Evolutionary conservation across 2,888 invertebrate genomes (phyloP).

Genomic region (Melipona beecheii): DNA sequence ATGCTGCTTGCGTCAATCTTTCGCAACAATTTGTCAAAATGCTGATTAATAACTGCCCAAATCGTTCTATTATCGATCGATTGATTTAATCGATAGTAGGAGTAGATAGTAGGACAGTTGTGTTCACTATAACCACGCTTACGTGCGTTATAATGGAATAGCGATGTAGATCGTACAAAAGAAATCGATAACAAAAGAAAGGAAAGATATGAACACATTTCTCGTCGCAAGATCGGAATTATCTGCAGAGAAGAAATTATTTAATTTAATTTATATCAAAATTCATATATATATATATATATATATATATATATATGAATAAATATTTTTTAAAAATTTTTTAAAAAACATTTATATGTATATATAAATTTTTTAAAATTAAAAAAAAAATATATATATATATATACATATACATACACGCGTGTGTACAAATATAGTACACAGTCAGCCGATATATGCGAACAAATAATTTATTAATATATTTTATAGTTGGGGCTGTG

Average conservation of each 20-base stretch:
- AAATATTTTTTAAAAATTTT: neutral
- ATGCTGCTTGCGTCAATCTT: neutral
- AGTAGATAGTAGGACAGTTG: neutral
- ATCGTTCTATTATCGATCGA: neutral
- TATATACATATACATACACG: slow-evolving; percentile 16
- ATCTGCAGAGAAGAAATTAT: slow-evolving; percentile 33
- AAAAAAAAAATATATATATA: neutral
- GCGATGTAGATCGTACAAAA: neutral
- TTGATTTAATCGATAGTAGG: slow-evolving; percentile 8
- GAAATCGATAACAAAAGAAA: neutral
- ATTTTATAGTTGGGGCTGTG: slow-evolving; percentile 38
- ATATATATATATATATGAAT: slow-evolving; percentile 40
- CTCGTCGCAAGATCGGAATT: slow-evolving; percentile 16
- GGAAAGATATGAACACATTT: neutral
- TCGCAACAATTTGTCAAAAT: neutral
- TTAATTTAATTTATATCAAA: slow-evolving; percentile 66
- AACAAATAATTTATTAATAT: slow-evolving; percentile 64
- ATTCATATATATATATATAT: slow-evolving; percentile 42
- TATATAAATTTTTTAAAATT: slow-evolving; percentile 38
- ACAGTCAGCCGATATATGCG: slow-evolving; percentile 22
- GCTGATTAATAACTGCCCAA: neutral
- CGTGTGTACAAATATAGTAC: slow-evolving; percentile 27
- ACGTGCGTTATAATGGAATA: neutral
- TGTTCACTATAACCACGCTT: slow-evolving; percentile 10
- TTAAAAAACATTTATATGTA: slow-evolving; percentile 17